A percentile compares a stretch with the other conserved stretches of the same genome.
Evolutionary conservation across 2,797 vertebrate species (phyloP).

Genomic region (Lagocephalus sceleratus): DNA sequence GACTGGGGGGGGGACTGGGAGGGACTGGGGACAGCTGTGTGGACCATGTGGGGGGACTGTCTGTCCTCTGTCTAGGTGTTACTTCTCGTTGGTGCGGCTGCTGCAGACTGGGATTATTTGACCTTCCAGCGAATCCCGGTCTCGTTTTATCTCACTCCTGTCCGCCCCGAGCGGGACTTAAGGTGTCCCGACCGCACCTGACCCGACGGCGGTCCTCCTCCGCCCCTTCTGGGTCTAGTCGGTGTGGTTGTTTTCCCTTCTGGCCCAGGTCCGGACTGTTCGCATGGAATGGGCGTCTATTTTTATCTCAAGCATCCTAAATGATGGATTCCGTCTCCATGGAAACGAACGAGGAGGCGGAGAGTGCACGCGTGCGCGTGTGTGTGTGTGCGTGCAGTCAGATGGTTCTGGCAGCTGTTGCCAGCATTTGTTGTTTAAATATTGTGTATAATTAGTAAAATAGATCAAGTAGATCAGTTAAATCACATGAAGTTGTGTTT

Average conservation of each 20-base stretch:
- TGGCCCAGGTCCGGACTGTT: constrained; percentile 36
- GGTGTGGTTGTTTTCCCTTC: constrained; percentile 1
- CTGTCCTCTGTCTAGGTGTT: no score
- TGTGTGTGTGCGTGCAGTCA: constrained; percentile 10
- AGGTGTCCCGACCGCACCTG: no score
- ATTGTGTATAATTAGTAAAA: neutral
- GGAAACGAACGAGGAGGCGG: constrained; percentile 69
- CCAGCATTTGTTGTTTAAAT: neutral
- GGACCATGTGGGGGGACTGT: no score
- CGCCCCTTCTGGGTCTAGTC: no score
- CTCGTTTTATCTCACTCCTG: no score
- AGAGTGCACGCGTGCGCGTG: constrained; percentile 14
- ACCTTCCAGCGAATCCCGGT: no score
- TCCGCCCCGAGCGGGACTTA: no score
- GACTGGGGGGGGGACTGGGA: neutral
- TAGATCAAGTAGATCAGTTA: no score
- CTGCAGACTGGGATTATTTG: no score
- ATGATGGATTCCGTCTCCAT: constrained; percentile 72
- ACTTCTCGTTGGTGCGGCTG: no score
- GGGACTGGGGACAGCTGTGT: neutral
- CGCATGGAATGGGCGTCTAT: constrained; percentile 56
- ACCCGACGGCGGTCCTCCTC: no score
- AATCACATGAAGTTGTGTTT: no score
- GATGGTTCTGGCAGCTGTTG: constrained; percentile 7
- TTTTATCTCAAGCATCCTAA: constrained; percentile 76